Evolutionary conservation across 2,113 vertebrate genomes (phyloP).

Genomic region (Shinisaurus crocodilurus): DNA sequence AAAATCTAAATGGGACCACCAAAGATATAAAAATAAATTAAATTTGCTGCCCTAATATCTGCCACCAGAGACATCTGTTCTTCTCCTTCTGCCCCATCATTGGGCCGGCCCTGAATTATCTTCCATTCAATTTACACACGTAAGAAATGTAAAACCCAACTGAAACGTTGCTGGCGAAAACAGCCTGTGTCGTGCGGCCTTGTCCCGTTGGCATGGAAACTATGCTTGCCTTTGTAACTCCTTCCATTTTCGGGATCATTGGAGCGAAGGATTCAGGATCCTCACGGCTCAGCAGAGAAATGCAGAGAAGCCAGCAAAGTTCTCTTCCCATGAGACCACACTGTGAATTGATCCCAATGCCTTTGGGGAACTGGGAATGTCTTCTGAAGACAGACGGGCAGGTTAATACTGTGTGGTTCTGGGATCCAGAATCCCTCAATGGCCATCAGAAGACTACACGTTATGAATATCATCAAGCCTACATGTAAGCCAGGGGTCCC

Average conservation of each 20-base stretch:
- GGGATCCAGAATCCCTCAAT: not conserved
- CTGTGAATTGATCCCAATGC: not conserved
- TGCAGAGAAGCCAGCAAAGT: not conserved
- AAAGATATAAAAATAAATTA: not conserved
- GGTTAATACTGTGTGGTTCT: not conserved
- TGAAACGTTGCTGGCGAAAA: not conserved
- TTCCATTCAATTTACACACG: not conserved
- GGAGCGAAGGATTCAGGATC: constrained; percentile 19
- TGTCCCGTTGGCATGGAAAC: constrained; percentile 25
- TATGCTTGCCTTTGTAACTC: not conserved
- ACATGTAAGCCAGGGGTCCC: too few relatives aligned
- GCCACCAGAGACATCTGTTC: not conserved
- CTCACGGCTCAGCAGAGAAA: not conserved
- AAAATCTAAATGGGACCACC: not conserved
- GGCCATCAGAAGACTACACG: not conserved
- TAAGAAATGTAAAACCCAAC: not conserved
- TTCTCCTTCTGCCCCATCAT: too few relatives aligned
- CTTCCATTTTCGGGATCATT: constrained; percentile 23
- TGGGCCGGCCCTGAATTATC: not conserved
- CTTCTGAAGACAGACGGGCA: not conserved
- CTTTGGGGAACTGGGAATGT: not conserved
- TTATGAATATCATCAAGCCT: not conserved
- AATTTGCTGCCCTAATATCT: not conserved
- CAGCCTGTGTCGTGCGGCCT: not conserved
- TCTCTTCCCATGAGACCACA: not conserved